These are phyloP conservation scores for Serinus canaria DNA, from an alignment of 2,113 vertebrate species.

Conservation along the genomic window DNA sequence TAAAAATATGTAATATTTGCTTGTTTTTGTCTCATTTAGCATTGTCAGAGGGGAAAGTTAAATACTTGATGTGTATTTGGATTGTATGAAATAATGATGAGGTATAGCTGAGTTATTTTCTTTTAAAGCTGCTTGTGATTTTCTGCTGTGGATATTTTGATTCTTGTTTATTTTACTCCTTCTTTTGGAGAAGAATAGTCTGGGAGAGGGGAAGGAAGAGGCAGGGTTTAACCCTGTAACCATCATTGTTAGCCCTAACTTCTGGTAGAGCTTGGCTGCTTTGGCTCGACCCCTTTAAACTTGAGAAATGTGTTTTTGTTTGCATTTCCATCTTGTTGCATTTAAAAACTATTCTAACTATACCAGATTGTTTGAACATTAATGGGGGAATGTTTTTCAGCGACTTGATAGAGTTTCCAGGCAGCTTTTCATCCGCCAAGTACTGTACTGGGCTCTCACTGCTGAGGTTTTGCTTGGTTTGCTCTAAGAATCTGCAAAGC, in stretches of 20 bases:
- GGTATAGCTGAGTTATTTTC: not conserved
- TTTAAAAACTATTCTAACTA: not conserved
- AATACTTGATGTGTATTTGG: not conserved
- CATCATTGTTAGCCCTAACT: not conserved
- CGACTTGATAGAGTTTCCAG: constrained; percentile 30
- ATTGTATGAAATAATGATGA: not conserved
- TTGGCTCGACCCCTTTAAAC: not conserved
- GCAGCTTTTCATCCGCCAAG: not conserved
- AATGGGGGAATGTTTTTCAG: not conserved
- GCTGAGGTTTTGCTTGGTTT: not conserved
- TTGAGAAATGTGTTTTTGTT: not conserved
- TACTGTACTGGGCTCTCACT: not conserved
- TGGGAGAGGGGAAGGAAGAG: constrained; percentile 34
- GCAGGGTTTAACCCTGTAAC: not conserved
- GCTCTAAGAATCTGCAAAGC: constrained; percentile 9
- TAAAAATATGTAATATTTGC: not conserved
- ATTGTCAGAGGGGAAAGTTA: not conserved
- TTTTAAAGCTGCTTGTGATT: not conserved
- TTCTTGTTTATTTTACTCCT: constrained; percentile 8
- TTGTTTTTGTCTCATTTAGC: not conserved
- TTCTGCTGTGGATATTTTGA: not conserved
- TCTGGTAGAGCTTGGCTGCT: not conserved
- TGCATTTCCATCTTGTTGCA: not conserved
- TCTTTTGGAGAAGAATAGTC: not conserved
- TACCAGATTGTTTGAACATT: not conserved